A percentile compares a stretch with the other conserved stretches of the same genome.
phyloP scores from a whole-genome alignment of 2,797 vertebrate genomes.

The Acropternis orthonyx region DNA sequence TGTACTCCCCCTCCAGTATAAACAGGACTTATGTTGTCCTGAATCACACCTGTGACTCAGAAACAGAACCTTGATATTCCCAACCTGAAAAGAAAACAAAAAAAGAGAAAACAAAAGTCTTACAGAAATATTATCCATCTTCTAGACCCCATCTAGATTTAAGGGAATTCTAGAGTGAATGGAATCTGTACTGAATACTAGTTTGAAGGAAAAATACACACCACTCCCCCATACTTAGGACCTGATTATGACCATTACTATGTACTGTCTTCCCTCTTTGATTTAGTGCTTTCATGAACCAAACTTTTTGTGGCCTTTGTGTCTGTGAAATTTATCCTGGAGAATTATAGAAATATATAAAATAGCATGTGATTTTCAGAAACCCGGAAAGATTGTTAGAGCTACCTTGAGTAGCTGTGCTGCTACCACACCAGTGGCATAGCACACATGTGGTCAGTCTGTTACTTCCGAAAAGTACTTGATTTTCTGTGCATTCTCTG shows the following conservation, averaged over 20 bases:
- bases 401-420: neutral
- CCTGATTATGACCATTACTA: neutral
- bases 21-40: neutral
- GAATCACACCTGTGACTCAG: neutral
- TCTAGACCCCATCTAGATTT: neutral
- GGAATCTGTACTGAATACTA: neutral
- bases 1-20: neutral
- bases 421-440: neutral
- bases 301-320: neutral
- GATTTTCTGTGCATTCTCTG: neutral
- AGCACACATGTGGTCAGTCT: rapidly evolving
- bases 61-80: neutral
- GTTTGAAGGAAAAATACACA: neutral
- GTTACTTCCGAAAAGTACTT: neutral
- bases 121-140: neutral
- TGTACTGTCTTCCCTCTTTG: neutral
- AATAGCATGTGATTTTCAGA: neutral
- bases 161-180: neutral
- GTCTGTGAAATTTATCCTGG: neutral
- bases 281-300: neutral
- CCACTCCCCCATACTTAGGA: neutral
- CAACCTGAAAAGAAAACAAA: neutral
- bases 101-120: neutral
- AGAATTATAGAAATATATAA: neutral
- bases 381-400: neutral